phyloP scores from a whole-genome alignment of 2,113 vertebrate species.

The Microcebus griseorufus region DNA sequence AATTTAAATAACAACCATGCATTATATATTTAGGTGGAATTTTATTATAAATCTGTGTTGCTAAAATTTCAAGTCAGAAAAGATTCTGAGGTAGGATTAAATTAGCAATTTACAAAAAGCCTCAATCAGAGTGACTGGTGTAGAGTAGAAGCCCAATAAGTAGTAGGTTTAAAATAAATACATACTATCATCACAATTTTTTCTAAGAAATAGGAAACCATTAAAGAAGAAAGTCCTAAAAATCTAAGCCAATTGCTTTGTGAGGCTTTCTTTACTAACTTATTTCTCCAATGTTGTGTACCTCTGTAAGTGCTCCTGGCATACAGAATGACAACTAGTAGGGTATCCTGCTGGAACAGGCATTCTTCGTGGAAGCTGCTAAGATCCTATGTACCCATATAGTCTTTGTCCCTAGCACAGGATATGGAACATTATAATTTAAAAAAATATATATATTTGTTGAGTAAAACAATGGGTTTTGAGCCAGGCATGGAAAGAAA shows the following conservation, averaged over 20 bases:
- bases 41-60: not conserved
- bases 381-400: fast-evolving
- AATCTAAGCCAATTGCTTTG: not conserved
- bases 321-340: fast-evolving
- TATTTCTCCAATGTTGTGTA: fast-evolving
- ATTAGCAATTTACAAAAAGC: not conserved
- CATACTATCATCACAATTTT: not conserved
- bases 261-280: too few species aligned
- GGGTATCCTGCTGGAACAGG: not conserved
- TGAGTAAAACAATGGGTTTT: not conserved
- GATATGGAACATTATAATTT: not conserved
- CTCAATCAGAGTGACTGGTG: not conserved
- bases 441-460: not conserved
- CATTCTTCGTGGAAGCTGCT: not conserved
- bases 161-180: not conserved
- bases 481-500: not conserved
- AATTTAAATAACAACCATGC: not conserved
- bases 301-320: fast-evolving
- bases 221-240: not conserved
- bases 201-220: not conserved
- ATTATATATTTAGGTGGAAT: not conserved
- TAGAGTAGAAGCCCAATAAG: not conserved
- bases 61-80: not conserved
- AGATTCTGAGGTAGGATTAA: not conserved
- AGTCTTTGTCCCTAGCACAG: not conserved